Conservation (phyloP, 1,140 invertebrate genomes). For the Bombus pascuorum region DNA sequence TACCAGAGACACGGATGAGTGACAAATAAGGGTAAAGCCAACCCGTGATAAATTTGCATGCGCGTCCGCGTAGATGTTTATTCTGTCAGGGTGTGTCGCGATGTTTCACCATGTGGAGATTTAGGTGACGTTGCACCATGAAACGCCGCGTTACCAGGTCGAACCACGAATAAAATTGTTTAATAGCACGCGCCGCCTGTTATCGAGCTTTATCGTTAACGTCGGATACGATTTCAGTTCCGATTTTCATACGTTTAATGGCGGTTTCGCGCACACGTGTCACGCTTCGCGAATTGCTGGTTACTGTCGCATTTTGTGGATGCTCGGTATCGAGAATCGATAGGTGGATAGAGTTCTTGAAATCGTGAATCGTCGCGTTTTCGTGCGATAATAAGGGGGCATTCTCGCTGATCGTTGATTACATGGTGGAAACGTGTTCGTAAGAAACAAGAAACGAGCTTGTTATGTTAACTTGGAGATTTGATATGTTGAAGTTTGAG, state of each 20-base stretch:
- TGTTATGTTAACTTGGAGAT: too few relatives aligned
- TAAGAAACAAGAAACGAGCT: too few relatives aligned
- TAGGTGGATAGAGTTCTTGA: not conserved
- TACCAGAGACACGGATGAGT: not conserved
- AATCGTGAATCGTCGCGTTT: not conserved
- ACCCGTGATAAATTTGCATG: constrained; percentile 4
- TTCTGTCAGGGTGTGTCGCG: not conserved
- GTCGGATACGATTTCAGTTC: not conserved
- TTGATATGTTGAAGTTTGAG: too few relatives aligned
- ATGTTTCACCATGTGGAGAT: not conserved
- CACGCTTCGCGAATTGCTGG: not conserved
- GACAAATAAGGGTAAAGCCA: not conserved
- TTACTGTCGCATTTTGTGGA: not conserved
- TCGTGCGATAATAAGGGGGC: too few relatives aligned
- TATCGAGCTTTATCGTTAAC: constrained; percentile 11
- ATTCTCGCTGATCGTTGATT: too few relatives aligned
- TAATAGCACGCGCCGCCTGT: constrained; percentile 6
- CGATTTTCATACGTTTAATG: constrained; percentile 1
- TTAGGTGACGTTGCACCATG: not conserved
- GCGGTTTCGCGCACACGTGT: not conserved
- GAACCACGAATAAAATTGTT: not conserved
- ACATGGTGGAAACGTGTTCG: too few relatives aligned
- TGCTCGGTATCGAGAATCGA: not conserved
- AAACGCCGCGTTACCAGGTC: not conserved
- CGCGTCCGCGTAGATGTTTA: constrained; percentile 1